Conservation (phyloP, 1,140 invertebrate genomes). For the Drosophila tani region DNA sequence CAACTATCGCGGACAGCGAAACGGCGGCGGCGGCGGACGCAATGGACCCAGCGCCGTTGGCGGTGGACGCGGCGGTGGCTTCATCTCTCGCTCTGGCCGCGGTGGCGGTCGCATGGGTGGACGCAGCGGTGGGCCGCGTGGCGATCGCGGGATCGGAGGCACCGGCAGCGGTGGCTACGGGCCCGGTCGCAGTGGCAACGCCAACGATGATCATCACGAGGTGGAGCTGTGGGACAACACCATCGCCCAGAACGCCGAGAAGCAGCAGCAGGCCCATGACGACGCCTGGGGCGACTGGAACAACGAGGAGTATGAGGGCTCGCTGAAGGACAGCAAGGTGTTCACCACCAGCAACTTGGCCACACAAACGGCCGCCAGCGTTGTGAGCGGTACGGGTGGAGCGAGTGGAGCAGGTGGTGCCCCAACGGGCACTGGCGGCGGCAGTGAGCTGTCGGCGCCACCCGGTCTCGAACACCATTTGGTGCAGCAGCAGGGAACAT, state of each 20-base stretch:
- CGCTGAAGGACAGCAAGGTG: constrained; percentile 97
- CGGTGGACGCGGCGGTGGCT: constrained; percentile 84
- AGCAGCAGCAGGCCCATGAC: constrained; percentile 78
- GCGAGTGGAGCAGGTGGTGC: background rate
- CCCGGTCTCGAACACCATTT: constrained; percentile 81
- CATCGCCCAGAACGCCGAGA: constrained; percentile 80
- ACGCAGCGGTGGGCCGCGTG: constrained; percentile 82
- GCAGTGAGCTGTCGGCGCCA: constrained; percentile 71
- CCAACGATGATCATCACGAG: constrained; percentile 84
- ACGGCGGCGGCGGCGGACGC: constrained; percentile 72
- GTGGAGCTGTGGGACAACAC: constrained; percentile 86
- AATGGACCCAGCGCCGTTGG: constrained; percentile 66
- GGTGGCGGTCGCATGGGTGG: constrained; percentile 86
- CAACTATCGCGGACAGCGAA: constrained; percentile 84
- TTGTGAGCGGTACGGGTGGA: constrained; percentile 56
- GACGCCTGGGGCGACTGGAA: constrained; percentile 91
- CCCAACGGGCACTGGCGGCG: background rate
- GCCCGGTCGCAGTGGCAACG: constrained; percentile 81
- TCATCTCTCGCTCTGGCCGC: constrained; percentile 85
- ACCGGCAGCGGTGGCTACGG: constrained; percentile 87
- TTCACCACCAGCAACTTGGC: constrained; percentile 90
- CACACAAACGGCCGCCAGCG: constrained; percentile 70
- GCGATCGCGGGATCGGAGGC: constrained; percentile 85
- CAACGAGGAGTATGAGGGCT: constrained; percentile 97
- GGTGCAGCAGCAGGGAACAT: constrained; percentile 72